phyloP scores from a whole-genome alignment of 2,113 vertebrate species.

The Chiloscyllium plagiosum region DNA sequence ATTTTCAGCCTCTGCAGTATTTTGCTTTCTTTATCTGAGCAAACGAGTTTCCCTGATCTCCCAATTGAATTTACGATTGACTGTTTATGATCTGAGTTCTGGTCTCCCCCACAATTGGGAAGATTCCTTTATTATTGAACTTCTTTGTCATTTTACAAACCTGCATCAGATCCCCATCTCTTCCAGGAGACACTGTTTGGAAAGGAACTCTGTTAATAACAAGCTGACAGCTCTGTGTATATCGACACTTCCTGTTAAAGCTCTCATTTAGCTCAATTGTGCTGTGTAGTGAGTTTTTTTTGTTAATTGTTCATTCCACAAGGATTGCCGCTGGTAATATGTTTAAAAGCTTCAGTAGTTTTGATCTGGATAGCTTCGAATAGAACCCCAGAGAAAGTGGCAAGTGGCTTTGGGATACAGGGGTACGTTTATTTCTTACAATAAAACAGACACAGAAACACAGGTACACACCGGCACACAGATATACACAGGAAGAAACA shows the following conservation, averaged over 20 bases:
- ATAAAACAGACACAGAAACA: neutral
- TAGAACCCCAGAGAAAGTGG: neutral
- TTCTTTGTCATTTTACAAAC: neutral
- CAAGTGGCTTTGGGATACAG: neutral
- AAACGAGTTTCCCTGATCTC: neutral
- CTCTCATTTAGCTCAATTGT: neutral
- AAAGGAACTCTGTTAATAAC: neutral
- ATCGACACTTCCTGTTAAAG: neutral
- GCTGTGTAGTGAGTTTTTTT: neutral
- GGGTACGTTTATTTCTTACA: neutral
- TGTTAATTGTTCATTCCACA: neutral
- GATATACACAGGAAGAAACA: neutral
- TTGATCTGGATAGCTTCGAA: neutral
- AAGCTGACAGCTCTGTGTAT: neutral
- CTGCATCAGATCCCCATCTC: neutral
- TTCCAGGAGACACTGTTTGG: neutral
- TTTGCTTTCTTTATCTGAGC: neutral
- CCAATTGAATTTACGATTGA: neutral
- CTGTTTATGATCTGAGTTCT: neutral
- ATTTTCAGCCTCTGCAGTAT: neutral
- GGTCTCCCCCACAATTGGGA: neutral
- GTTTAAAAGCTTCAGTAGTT: neutral
- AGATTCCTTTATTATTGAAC: neutral
- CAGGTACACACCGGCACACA: neutral
- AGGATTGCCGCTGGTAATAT: neutral